phyloP scores from a whole-genome alignment of 2,797 vertebrate species.

The Acropternis orthonyx region DNA sequence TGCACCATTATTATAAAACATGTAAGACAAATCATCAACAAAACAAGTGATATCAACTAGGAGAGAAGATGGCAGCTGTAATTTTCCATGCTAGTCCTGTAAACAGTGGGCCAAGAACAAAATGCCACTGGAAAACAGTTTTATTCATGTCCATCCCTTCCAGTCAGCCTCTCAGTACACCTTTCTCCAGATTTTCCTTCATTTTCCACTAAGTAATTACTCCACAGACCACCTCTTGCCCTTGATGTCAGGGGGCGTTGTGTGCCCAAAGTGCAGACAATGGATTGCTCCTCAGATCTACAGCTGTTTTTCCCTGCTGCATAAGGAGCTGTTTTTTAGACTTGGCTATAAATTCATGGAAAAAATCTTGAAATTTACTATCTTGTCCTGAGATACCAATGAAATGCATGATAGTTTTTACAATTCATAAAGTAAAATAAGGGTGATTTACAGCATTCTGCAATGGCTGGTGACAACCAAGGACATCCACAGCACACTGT shows the following conservation, averaged over 20 bases:
- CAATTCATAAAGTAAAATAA: constrained; percentile 62
- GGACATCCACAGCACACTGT: background rate
- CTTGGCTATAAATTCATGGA: constrained; percentile 32
- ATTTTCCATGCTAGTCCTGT: background rate
- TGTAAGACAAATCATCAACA: background rate
- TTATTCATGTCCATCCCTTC: background rate
- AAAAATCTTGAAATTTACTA: constrained; percentile 46
- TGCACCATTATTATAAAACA: background rate
- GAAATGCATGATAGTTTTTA: constrained; percentile 58
- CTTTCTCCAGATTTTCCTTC: background rate
- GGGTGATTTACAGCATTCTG: constrained; percentile 35
- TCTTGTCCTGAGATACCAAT: constrained; percentile 49
- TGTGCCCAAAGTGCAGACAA: background rate
- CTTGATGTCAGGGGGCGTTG: background rate
- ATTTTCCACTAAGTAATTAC: background rate
- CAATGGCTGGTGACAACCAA: constrained; percentile 26
- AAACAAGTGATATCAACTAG: background rate
- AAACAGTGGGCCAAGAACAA: background rate
- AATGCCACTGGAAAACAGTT: background rate
- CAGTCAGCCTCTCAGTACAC: background rate
- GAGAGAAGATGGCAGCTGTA: background rate
- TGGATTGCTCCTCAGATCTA: background rate
- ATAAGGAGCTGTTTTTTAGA: background rate
- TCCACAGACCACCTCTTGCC: background rate
- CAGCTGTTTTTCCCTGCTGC: background rate